Evolutionary conservation across 2,113 vertebrate genomes (phyloP).

Genomic region (Cariama cristata): DNA sequence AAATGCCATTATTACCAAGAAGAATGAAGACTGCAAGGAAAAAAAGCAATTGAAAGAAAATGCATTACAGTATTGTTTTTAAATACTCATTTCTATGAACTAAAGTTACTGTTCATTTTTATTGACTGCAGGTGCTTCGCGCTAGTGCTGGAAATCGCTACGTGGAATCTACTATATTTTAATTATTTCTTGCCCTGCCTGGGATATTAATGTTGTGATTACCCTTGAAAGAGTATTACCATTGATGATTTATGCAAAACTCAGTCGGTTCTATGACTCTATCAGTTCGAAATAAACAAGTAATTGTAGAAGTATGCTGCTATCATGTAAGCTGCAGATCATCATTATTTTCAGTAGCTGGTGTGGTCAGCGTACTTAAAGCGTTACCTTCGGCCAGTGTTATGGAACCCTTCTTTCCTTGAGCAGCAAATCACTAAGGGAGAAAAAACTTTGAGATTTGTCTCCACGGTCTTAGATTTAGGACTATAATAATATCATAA

Average conservation of each 20-base stretch:
- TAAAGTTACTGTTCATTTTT: slow-evolving; percentile 27
- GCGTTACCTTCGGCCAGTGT: not conserved
- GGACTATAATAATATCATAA: not conserved
- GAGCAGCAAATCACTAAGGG: not conserved
- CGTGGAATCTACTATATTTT: slow-evolving; percentile 60
- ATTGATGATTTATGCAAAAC: slow-evolving; percentile 60
- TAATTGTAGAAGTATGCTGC: not conserved
- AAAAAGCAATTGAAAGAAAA: not conserved
- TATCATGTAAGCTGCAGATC: not conserved
- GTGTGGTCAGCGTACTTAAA: not conserved
- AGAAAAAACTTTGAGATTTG: not conserved
- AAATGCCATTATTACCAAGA: not conserved
- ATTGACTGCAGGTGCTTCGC: slow-evolving; percentile 33
- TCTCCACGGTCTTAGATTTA: not conserved
- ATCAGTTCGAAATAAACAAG: slow-evolving; percentile 64
- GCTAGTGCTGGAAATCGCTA: slow-evolving; percentile 64
- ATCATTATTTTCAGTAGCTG: not conserved
- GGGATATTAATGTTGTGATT: slow-evolving; percentile 70
- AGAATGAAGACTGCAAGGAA: not conserved
- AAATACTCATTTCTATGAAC: slow-evolving; percentile 29
- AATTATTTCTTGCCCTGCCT: slow-evolving; percentile 71
- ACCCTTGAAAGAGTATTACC: slow-evolving; percentile 62
- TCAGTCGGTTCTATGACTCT: slow-evolving; percentile 20
- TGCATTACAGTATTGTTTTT: not conserved
- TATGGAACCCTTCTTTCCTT: slow-evolving; percentile 5